Percentiles rank a stretch among this genome's conserved stretches.
These are phyloP conservation scores for Cardiocondyla obscurior DNA, from an alignment of 1,140 invertebrate genomes.

Conservation along the genomic window DNA sequence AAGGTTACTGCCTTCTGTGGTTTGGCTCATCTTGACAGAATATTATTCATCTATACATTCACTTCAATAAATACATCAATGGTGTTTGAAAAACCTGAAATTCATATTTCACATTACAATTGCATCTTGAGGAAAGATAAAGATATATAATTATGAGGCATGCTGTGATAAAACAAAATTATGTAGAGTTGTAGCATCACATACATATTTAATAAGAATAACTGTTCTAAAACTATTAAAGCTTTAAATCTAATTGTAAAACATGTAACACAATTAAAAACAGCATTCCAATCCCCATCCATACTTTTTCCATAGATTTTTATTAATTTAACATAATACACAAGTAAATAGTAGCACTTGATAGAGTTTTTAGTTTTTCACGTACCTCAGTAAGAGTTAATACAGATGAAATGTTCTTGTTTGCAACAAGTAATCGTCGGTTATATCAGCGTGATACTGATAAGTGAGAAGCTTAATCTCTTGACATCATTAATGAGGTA, in stretches of 20 bases:
- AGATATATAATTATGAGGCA: neutral
- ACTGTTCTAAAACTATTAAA: no score
- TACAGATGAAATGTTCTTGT: neutral
- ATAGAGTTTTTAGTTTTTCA: neutral
- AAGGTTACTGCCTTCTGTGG: neutral
- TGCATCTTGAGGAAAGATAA: neutral
- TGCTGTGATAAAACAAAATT: neutral
- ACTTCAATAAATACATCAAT: neutral
- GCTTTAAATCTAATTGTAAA: neutral
- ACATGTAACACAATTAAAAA: neutral
- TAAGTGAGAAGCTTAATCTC: conserved; percentile 22
- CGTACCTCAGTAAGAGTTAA: neutral
- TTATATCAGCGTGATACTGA: neutral
- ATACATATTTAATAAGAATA: neutral
- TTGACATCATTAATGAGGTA: conserved; percentile 13
- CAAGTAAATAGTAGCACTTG: neutral
- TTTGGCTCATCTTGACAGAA: conserved; percentile 1
- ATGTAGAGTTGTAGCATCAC: neutral
- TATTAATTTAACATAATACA: neutral
- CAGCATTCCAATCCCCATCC: neutral
- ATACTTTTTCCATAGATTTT: neutral
- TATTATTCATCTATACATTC: neutral
- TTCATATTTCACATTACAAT: neutral
- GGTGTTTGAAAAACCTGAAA: neutral
- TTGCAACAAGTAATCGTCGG: neutral